A percentile compares a stretch with the other conserved stretches of the same genome.
These are phyloP conservation scores for Zoanthus sansibaricus DNA, from an alignment of 92 coral and sea anemone genomes.

Conservation along the genomic window DNA sequence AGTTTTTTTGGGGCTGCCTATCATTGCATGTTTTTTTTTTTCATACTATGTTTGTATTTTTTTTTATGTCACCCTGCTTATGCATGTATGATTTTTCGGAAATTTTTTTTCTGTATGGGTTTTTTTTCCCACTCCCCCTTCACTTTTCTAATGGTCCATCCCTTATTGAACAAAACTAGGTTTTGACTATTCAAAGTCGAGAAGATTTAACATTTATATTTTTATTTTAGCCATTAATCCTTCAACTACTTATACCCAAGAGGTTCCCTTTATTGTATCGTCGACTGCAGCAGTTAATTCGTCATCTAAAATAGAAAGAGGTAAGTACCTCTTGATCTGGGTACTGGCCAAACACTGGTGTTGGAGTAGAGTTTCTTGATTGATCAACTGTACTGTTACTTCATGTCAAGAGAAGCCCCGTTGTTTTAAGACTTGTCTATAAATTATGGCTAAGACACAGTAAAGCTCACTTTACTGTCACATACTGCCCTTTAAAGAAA, in stretches of 20 bases:
- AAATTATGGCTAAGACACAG: too few relatives aligned
- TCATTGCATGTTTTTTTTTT: too few relatives aligned
- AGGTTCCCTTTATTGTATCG: neutral
- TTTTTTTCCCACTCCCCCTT: too few relatives aligned
- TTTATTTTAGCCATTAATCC: neutral
- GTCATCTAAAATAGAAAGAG: neutral
- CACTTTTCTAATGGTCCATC: too few relatives aligned
- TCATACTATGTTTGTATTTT: too few relatives aligned
- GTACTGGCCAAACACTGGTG: neutral
- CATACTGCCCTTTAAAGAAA: conserved; percentile 42
- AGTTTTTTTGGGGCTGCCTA: too few relatives aligned
- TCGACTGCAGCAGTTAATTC: neutral
- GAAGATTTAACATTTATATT: neutral
- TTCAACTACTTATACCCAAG: neutral
- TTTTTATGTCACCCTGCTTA: too few relatives aligned
- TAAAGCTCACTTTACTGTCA: conserved; percentile 52
- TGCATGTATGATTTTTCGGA: too few relatives aligned
- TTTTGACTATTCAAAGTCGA: too few relatives aligned
- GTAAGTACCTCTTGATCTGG: neutral
- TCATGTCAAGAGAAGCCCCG: neutral
- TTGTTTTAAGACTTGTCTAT: too few relatives aligned
- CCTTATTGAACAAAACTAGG: too few relatives aligned
- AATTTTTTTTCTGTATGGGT: too few relatives aligned
- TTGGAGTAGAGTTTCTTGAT: neutral
- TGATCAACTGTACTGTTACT: neutral